phyloP scores from a whole-genome alignment of 2,888 invertebrate species.

The Drosophila prostipennis region DNA sequence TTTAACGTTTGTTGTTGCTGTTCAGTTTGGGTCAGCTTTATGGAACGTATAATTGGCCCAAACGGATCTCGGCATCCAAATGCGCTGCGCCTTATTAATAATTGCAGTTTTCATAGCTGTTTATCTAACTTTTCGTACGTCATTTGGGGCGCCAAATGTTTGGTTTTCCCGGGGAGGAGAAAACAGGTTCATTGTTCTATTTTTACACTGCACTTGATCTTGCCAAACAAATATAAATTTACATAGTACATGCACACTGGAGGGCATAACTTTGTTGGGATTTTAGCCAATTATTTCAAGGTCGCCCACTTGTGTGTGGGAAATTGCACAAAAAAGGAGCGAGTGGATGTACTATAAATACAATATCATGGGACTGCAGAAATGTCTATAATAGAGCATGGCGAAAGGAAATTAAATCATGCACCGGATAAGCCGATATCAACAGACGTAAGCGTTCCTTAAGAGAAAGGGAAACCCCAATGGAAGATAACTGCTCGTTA shows the following conservation, averaged over 20 bases:
- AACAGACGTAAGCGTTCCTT: background rate
- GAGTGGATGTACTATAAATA: conserved; percentile 15
- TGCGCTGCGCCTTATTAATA: conserved; percentile 71
- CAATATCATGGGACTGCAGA: background rate
- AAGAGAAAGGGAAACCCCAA: background rate
- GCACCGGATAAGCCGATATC: conserved; percentile 15
- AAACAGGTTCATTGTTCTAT: conserved; percentile 18
- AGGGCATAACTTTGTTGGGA: conserved; percentile 32
- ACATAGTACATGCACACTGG: conserved; percentile 21
- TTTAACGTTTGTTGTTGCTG: conserved; percentile 40
- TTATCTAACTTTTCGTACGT: conserved; percentile 66
- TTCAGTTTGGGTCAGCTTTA: conserved; percentile 63
- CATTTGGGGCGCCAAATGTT: conserved; percentile 61
- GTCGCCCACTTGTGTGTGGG: background rate
- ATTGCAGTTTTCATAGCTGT: conserved; percentile 62
- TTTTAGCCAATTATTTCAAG: conserved; percentile 37
- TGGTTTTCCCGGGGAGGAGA: background rate
- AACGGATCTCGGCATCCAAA: conserved; percentile 62
- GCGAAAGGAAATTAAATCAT: conserved; percentile 27
- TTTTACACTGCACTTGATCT: conserved; percentile 38
- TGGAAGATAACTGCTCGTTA: conserved; percentile 12
- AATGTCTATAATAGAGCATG: conserved; percentile 23
- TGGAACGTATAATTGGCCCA: conserved; percentile 74
- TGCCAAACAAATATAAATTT: conserved; percentile 33
- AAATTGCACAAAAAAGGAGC: background rate